Conservation (phyloP, 2,113 vertebrate genomes). For the Asarcornis scutulata region DNA sequence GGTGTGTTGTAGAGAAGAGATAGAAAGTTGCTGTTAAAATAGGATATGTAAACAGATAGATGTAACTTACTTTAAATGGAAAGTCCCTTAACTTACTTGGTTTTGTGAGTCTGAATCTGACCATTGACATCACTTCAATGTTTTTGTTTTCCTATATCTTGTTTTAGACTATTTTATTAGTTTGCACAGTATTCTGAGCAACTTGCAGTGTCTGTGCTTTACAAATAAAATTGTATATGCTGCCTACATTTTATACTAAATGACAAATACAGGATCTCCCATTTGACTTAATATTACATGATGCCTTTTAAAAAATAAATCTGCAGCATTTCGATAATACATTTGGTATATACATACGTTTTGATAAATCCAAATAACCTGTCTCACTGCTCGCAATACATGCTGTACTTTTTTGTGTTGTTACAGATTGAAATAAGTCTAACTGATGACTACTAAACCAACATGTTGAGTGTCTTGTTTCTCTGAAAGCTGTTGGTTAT, state of each 20-base stretch:
- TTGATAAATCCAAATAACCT: not conserved
- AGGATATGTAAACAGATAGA: not conserved
- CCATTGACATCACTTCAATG: not conserved
- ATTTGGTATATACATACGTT: not conserved
- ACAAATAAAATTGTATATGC: not conserved
- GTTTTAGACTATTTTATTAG: not conserved
- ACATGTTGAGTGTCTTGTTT: not conserved
- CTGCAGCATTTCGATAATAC: not conserved
- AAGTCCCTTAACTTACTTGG: not conserved
- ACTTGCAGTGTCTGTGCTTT: not conserved
- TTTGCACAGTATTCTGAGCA: not conserved
- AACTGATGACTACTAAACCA: not conserved
- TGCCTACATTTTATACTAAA: not conserved
- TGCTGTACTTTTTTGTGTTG: not conserved
- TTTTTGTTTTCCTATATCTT: not conserved
- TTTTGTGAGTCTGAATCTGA: constrained; percentile 1
- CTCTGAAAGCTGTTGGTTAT: not conserved
- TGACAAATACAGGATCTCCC: not conserved
- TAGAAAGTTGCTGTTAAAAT: constrained; percentile 10
- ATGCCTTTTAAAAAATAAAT: not conserved
- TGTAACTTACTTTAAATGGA: not conserved
- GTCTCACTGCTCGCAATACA: not conserved
- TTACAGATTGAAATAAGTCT: not conserved
- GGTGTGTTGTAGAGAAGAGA: constrained; percentile 1
- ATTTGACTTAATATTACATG: not conserved